Base-by-base conservation (phyloP, 2,797 vertebrate species). In the Dipus sagitta region DNA sequence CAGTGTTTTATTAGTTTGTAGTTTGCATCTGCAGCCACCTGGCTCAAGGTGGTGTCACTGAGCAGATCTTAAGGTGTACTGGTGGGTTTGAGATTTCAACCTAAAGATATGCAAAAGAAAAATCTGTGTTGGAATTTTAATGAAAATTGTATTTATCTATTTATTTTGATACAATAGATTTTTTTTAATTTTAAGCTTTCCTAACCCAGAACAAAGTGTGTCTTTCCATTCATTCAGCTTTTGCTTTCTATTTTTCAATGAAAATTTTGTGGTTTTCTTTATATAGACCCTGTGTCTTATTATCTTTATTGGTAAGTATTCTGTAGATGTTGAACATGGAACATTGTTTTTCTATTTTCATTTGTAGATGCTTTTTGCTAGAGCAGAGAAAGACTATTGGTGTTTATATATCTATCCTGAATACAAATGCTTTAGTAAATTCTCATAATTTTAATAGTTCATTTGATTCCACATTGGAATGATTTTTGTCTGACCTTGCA, bases 391-490 rank as follows among this genome's bases (percentile, higher is more conserved):
- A 87, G 3, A 85, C 34, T 58, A n/a, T 42, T 82, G 42, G 81
- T 88, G 32, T 94, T 93, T 84, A 83, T 87, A 91, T 90, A 28
- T 77, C 71, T 90, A 38, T 91, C 52, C 95, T 87, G 0, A 87
- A 65, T 38, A 92, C 30, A 95, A 90, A 90, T 82, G 42, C 26
- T 75, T 90, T 91, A 90, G 1, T 71, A 84, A 89, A 80, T 76
- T 92, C 75, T 93, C 77, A 68, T 91, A 79, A 78, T 95, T 95
- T 85, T 90, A 93, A 90, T 47, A 82, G 85, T 75, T 90, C 32
- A 75, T 85, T 81, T 65, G 42, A 70, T 91, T 78, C 93, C 72
- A 78, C n/a, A 60, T 65, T 68, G 7, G 3, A 83, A 80, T 84
- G 21, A 58, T 81, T 74, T 82, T 93, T 79, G 13, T 84, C 86